phyloP scores from a whole-genome alignment of 2,888 invertebrate species.

The Himalopsyche tibetana region DNA sequence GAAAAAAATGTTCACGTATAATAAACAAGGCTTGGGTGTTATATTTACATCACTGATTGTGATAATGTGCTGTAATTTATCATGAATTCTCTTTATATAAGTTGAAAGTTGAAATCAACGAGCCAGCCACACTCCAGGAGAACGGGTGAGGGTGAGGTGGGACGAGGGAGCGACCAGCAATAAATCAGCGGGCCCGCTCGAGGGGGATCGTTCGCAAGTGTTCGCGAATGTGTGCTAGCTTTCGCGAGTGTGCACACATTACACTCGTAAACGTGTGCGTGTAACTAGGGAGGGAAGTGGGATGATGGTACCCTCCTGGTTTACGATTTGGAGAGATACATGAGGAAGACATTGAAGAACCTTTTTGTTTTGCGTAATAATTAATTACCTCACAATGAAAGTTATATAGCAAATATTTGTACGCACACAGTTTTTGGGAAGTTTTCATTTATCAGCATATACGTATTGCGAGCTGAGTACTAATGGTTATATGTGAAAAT shows the following conservation, averaged over 20 bases:
- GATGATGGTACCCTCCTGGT: not conserved
- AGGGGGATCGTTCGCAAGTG: not conserved
- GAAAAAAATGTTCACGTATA: too few species aligned
- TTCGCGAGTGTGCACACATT: not conserved
- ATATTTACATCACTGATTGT: not conserved
- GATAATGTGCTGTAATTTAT: not conserved
- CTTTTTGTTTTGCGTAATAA: not conserved
- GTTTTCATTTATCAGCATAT: too few species aligned
- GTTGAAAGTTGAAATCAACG: slow-evolving; percentile 25
- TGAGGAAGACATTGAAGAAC: slow-evolving; percentile 21
- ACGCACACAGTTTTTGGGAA: too few species aligned
- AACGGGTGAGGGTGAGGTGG: slow-evolving; percentile 28
- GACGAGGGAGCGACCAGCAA: slow-evolving; percentile 58
- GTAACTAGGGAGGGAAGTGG: not conserved
- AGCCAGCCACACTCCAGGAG: slow-evolving; percentile 18
- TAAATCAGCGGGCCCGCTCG: slow-evolving; percentile 64
- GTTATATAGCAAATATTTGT: too few species aligned
- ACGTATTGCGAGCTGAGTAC: too few species aligned
- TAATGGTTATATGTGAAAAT: too few species aligned
- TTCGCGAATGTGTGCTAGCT: slow-evolving; percentile 8
- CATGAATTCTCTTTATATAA: slow-evolving; percentile 20
- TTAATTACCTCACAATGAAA: too few species aligned
- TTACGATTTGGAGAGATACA: slow-evolving; percentile 3
- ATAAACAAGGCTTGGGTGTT: not conserved
- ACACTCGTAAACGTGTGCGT: not conserved